A percentile compares a stretch with the other conserved stretches of the same genome.
Evolutionary conservation across 2,797 vertebrate genomes (phyloP).

Genomic region (Lindbergichthys nudifrons): DNA sequence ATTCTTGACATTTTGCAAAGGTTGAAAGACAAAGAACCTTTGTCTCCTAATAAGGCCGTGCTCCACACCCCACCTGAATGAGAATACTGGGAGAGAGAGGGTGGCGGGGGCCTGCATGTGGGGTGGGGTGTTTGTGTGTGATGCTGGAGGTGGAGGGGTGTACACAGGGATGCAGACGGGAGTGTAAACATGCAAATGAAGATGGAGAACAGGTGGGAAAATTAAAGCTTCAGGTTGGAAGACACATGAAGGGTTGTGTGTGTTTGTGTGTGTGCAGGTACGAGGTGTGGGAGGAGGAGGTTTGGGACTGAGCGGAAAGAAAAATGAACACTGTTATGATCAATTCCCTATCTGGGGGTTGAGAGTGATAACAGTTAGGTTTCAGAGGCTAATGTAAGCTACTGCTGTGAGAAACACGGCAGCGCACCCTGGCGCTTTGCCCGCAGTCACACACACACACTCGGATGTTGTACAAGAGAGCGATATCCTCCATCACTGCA

Average conservation of each 20-base stretch:
- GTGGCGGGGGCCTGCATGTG: neutral
- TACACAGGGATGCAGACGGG: constrained; percentile 14
- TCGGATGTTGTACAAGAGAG: constrained; percentile 47
- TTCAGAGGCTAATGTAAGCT: constrained; percentile 35
- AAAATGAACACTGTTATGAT: constrained; percentile 27
- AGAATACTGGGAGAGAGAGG: constrained; percentile 65
- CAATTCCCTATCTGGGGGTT: constrained; percentile 22
- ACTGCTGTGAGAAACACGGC: constrained; percentile 22
- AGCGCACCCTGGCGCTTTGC: constrained; percentile 20
- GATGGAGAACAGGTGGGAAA: constrained; percentile 26
- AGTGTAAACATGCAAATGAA: constrained; percentile 53
- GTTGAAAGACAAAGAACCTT: constrained; percentile 88
- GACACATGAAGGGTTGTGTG: constrained; percentile 6
- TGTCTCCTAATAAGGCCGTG: constrained; percentile 85
- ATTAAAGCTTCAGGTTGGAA: constrained; percentile 24
- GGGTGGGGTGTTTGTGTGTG: constrained; percentile 9
- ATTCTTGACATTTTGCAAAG: constrained; percentile 89
- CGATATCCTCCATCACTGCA: constrained; percentile 58
- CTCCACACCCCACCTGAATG: constrained; percentile 80
- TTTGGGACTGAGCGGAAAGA: constrained; percentile 13
- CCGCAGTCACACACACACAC: constrained; percentile 45
- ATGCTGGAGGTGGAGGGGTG: neutral
- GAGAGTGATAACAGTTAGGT: constrained; percentile 27
- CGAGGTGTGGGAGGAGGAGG: constrained; percentile 13
- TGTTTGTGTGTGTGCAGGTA: constrained; percentile 4